Percentiles rank a stretch among this genome's conserved stretches.
Evolutionary conservation across 2,113 vertebrate species (phyloP).

Genomic region (Ammospiza caudacuta): DNA sequence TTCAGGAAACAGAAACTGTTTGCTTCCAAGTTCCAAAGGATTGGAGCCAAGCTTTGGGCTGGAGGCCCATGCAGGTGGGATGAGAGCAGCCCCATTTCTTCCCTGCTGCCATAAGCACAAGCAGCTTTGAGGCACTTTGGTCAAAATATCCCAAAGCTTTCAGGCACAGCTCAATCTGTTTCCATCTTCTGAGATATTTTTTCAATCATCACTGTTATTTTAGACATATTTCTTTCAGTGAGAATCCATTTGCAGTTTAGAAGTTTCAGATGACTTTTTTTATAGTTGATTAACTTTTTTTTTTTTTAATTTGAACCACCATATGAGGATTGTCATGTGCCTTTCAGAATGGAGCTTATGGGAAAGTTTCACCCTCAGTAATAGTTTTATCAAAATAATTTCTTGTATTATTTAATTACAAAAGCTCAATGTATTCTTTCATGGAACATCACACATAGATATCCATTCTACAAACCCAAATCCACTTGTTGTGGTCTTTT

Average conservation of each 20-base stretch:
- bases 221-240: rapidly evolving
- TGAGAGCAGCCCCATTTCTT: background rate
- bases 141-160: background rate
- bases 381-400: background rate
- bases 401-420: background rate
- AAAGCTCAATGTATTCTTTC: background rate
- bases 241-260: background rate
- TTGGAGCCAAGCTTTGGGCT: background rate
- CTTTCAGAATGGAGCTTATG: background rate
- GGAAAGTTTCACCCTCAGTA: background rate
- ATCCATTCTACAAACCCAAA: background rate
- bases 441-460: background rate
- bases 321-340: background rate
- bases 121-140: background rate
- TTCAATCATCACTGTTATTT: background rate
- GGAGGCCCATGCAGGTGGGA: background rate
- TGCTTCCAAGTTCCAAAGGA: background rate
- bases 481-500: background rate
- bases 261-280: background rate
- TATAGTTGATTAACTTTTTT: background rate
- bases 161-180: background rate
- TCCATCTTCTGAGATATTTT: background rate
- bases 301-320: background rate
- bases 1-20: background rate
- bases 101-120: background rate